A percentile compares a stretch with the other conserved stretches of the same genome.
Evolutionary conservation across 2,888 invertebrate species (phyloP).

Genomic region (Erebia aethiops): DNA sequence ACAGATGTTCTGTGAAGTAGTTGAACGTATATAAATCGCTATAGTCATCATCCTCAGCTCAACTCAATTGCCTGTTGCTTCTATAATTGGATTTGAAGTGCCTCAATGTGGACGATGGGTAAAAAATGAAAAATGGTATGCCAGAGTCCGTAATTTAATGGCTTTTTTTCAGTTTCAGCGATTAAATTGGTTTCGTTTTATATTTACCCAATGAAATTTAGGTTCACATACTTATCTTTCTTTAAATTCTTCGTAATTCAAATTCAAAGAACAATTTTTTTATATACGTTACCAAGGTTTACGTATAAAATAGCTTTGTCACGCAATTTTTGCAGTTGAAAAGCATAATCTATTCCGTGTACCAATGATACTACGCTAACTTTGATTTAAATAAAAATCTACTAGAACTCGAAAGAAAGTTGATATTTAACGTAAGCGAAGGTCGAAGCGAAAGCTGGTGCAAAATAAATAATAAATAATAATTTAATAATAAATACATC

Average conservation of each 20-base stretch:
- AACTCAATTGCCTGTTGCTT: constrained; percentile 30
- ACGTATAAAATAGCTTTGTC: no score
- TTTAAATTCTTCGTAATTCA: no score
- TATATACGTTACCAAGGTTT: no score
- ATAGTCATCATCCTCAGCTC: constrained; percentile 12
- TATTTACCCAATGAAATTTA: background rate
- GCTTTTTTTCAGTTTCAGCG: background rate
- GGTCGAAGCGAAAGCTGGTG: background rate
- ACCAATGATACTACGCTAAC: no score
- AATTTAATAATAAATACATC: no score
- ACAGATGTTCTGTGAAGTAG: constrained; percentile 1
- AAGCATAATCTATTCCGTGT: no score
- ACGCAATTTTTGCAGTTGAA: no score
- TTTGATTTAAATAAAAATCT: no score
- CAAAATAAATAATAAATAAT: no score
- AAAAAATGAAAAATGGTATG: constrained; percentile 14
- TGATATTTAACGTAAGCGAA: background rate
- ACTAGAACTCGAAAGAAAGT: no score
- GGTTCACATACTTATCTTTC: background rate
- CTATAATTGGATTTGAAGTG: constrained; percentile 24
- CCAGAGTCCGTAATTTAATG: constrained; percentile 2
- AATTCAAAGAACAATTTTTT: no score
- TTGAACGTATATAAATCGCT: constrained; percentile 18
- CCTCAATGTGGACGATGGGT: constrained; percentile 8
- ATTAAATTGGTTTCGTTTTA: background rate